Conservation (phyloP, 2,113 vertebrate species). For the Gracilinanus agilis region DNA sequence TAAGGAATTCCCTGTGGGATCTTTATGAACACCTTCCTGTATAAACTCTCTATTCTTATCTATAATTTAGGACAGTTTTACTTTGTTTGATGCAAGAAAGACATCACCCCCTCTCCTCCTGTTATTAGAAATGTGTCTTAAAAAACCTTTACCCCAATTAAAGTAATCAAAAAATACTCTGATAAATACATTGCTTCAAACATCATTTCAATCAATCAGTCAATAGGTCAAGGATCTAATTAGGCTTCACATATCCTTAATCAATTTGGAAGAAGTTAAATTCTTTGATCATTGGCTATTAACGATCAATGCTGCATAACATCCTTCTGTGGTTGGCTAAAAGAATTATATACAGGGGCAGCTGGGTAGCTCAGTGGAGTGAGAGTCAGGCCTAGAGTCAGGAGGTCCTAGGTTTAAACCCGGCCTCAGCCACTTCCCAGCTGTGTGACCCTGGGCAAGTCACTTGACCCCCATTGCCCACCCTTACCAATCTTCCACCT, state of each 20-base stretch:
- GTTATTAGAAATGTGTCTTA: not conserved
- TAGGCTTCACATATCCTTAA: not conserved
- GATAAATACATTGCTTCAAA: not conserved
- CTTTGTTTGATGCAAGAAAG: not conserved
- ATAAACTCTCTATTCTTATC: not conserved
- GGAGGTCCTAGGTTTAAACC: no score
- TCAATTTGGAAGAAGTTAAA: constrained; percentile 3
- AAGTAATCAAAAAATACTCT: not conserved
- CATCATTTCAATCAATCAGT: not conserved
- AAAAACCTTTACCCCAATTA: not conserved
- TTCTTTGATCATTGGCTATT: not conserved
- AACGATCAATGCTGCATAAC: not conserved
- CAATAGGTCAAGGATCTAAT: not conserved
- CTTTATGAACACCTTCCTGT: not conserved
- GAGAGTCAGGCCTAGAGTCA: no score
- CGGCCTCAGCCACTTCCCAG: no score
- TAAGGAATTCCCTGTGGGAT: not conserved
- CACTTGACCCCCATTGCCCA: no score
- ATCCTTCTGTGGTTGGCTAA: not conserved
- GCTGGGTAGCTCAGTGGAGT: no score
- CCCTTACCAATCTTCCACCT: no score
- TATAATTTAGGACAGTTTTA: not conserved
- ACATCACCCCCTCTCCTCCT: not conserved
- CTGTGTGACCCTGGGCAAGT: no score
- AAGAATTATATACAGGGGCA: not conserved